Percentiles rank a stretch among this genome's conserved stretches.
These are phyloP conservation scores for Sisor rabdophorus DNA, from an alignment of 2,113 vertebrate species.

Conservation along the genomic window DNA sequence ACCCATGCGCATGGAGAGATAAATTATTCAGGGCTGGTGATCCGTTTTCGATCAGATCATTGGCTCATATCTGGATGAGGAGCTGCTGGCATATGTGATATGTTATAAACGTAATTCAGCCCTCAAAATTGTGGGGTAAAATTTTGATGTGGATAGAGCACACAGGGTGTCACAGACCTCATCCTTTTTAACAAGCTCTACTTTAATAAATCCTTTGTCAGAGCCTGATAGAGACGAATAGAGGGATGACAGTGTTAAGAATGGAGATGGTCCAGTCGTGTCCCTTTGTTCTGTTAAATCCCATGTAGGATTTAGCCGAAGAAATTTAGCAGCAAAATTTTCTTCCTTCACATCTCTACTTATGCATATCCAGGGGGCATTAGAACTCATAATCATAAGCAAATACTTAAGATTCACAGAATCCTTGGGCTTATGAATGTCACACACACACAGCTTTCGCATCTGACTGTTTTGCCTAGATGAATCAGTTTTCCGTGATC, in stretches of 20 bases:
- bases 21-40: neutral
- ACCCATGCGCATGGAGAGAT: neutral
- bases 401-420: too few relatives aligned
- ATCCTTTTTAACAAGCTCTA: neutral
- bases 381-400: too few relatives aligned
- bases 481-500: too few relatives aligned
- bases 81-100: neutral
- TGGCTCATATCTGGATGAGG: neutral
- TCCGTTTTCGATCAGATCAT: neutral
- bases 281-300: neutral
- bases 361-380: too few relatives aligned
- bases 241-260: neutral
- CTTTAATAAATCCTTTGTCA: neutral
- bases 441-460: too few relatives aligned
- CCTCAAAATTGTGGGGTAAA: neutral
- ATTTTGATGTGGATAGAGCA: neutral
- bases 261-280: neutral
- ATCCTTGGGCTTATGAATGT: too few relatives aligned
- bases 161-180: neutral
- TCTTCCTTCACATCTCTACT: too few relatives aligned
- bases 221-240: neutral
- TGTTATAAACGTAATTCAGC: constrained; percentile 15
- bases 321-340: too few relatives aligned
- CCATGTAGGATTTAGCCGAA: too few relatives aligned
- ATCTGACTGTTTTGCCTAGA: too few relatives aligned